These are phyloP conservation scores for Nephrotoma appendiculata DNA, from an alignment of 2,888 invertebrate species.

Conservation along the genomic window DNA sequence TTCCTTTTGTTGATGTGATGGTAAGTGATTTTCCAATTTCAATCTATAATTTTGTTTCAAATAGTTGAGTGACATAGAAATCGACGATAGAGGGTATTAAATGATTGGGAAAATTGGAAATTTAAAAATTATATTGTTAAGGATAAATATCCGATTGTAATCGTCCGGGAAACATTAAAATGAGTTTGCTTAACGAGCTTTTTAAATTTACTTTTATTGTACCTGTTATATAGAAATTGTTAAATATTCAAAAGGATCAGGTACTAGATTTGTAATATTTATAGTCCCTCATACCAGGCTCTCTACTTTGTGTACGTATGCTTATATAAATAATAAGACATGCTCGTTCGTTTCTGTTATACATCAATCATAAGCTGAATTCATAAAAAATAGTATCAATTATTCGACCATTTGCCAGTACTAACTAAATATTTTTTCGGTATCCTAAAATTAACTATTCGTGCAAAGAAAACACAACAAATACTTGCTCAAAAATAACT, in stretches of 20 bases:
- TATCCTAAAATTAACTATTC: neutral
- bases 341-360: neutral
- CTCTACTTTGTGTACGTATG: neutral
- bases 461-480: neutral
- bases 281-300: neutral
- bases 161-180: neutral
- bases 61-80: neutral
- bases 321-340: neutral
- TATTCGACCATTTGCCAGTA: neutral
- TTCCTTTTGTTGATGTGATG: neutral
- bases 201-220: neutral
- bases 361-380: neutral
- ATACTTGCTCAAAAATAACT: neutral
- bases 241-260: neutral
- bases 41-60: neutral
- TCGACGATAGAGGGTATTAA: neutral
- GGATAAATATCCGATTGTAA: neutral
- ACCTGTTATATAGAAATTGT: neutral
- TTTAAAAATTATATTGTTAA: neutral
- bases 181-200: neutral
- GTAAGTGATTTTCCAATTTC: neutral
- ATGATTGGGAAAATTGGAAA: neutral
- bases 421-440: neutral
- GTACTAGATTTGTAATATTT: neutral
- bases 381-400: neutral